A percentile compares a stretch with the other conserved stretches of the same genome.
phyloP scores from a whole-genome alignment of 2,113 vertebrate species.

The Lipophrys pholis region DNA sequence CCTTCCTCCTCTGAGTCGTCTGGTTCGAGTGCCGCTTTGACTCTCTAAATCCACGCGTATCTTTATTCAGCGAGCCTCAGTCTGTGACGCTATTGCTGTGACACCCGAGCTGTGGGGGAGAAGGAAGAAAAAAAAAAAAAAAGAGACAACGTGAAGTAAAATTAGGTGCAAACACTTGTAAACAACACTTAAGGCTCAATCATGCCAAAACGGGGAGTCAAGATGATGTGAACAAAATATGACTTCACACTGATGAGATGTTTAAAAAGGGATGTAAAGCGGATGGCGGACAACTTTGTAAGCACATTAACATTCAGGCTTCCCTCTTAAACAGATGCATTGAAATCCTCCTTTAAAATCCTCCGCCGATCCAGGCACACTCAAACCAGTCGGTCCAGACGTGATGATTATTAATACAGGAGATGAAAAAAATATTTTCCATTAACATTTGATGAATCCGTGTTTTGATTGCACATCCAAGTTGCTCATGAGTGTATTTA shows the following conservation, averaged over 20 bases:
- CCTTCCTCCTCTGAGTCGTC: slow-evolving; percentile 64
- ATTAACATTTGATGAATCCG: slow-evolving; percentile 39
- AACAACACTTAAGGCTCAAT: neutral
- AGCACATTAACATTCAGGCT: slow-evolving; percentile 79
- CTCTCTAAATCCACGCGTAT: slow-evolving; percentile 68
- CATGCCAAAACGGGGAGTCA: neutral
- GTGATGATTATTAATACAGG: slow-evolving; percentile 62
- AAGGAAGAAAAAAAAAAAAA: slow-evolving; percentile 40
- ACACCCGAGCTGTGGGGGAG: slow-evolving; percentile 77
- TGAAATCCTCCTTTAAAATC: slow-evolving; percentile 77
- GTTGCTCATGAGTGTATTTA: neutral
- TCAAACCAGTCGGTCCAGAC: slow-evolving; percentile 39
- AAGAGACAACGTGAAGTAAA: slow-evolving; percentile 28
- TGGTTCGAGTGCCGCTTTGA: slow-evolving; percentile 65
- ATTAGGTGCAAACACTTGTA: slow-evolving; percentile 24
- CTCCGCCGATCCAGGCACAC: slow-evolving; percentile 53
- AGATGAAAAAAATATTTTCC: slow-evolving; percentile 26
- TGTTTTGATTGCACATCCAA: neutral
- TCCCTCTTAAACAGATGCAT: slow-evolving; percentile 84
- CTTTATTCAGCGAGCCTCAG: slow-evolving; percentile 70
- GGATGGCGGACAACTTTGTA: slow-evolving; percentile 6
- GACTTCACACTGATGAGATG: neutral
- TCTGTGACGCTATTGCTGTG: slow-evolving; percentile 64
- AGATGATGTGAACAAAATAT: neutral
- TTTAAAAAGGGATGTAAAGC: neutral